These are phyloP conservation scores for Hirtodrosophila trivittata DNA, from an alignment of 2,888 invertebrate genomes.

Conservation along the genomic window DNA sequence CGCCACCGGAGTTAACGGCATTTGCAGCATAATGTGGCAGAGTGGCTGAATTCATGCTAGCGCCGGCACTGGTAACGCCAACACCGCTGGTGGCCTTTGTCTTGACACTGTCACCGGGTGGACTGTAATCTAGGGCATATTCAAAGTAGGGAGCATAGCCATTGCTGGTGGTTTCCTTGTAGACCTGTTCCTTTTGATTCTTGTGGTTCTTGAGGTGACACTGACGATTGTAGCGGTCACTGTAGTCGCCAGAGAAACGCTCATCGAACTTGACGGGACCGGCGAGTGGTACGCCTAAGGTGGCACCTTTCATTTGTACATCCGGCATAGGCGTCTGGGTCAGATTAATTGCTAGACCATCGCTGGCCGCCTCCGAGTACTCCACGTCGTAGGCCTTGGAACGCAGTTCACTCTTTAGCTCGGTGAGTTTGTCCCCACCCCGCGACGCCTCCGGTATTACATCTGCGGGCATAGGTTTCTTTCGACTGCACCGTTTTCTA, in stretches of 20 bases:
- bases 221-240: conserved; percentile 80
- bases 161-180: conserved; percentile 77
- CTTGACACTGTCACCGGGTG: conserved; percentile 85
- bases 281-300: conserved; percentile 88
- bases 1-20: conserved; percentile 9
- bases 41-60: conserved; percentile 77
- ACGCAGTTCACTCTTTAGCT: conserved; percentile 93
- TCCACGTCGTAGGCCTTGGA: conserved; percentile 86
- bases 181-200: conserved; percentile 71
- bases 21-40: conserved; percentile 80
- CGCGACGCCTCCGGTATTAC: conserved; percentile 86
- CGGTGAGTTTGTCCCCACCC: conserved; percentile 89
- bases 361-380: conserved; percentile 87
- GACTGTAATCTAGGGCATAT: conserved; percentile 94
- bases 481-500: conserved; percentile 83
- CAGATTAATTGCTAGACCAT: conserved; percentile 84
- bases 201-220: conserved; percentile 80
- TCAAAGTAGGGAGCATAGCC: conserved; percentile 90
- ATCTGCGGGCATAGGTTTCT: conserved; percentile 84
- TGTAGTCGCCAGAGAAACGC: conserved; percentile 83
- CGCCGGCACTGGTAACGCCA: conserved; percentile 30
- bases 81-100: conserved; percentile 36
- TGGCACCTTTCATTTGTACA: conserved; percentile 82
- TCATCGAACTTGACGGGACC: conserved; percentile 91
- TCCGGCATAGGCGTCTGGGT: conserved; percentile 83